Evolutionary conservation across 2,797 vertebrate genomes (phyloP).

Genomic region (Urocyon cinereoargenteus): DNA sequence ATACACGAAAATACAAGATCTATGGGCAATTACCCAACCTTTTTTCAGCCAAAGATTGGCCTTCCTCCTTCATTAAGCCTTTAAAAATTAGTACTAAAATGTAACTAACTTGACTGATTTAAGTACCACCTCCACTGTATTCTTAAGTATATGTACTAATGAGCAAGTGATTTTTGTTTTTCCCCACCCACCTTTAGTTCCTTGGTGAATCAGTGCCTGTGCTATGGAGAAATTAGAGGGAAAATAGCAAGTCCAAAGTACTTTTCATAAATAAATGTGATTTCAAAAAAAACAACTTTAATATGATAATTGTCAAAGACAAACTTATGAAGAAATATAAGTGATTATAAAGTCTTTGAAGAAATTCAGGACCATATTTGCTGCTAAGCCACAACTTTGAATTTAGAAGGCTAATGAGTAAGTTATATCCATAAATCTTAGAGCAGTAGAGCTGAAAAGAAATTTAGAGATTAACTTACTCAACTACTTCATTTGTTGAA

Average conservation of each 20-base stretch:
- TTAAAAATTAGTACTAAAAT: slow-evolving; percentile 46
- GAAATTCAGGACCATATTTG: not conserved
- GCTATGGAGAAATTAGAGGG: not conserved
- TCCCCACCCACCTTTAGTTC: slow-evolving; percentile 40
- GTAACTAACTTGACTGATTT: slow-evolving; percentile 26
- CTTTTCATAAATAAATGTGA: not conserved
- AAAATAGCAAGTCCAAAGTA: not conserved
- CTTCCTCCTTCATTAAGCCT: slow-evolving; percentile 46
- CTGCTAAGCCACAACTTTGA: not conserved
- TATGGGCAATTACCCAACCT: not conserved
- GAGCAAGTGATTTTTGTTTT: slow-evolving; percentile 53
- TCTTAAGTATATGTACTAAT: slow-evolving; percentile 47
- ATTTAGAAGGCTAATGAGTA: not conserved
- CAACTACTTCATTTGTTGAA: slow-evolving; percentile 23
- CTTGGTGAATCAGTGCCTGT: not conserved
- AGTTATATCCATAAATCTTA: not conserved
- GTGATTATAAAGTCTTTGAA: slow-evolving; percentile 18
- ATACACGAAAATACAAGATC: not conserved
- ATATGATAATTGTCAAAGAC: not conserved
- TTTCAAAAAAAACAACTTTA: not conserved
- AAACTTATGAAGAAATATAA: slow-evolving; percentile 38
- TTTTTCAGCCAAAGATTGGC: not conserved
- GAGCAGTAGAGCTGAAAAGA: not conserved
- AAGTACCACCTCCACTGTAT: not conserved
- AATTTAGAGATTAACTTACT: not conserved